Percentiles rank a stretch among this genome's conserved stretches.
Evolutionary conservation across 1,140 invertebrate genomes (phyloP).

Genomic region (Heliconius himera): DNA sequence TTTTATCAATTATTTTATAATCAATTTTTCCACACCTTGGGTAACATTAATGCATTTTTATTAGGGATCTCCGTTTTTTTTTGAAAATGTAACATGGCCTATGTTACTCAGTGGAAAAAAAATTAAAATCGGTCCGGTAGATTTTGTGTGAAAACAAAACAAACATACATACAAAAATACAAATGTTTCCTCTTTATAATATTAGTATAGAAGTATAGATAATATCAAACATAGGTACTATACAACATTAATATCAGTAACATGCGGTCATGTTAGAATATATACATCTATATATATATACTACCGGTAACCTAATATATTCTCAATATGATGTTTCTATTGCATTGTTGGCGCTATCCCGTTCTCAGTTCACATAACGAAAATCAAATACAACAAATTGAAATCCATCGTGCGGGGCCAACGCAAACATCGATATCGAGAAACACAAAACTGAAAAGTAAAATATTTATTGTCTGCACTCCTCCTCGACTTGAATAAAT

Average conservation of each 20-base stretch:
- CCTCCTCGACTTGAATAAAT: constrained; percentile 51
- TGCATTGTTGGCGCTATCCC: constrained; percentile 31
- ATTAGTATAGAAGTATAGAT: no score
- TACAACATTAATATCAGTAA: background rate
- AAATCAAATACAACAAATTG: constrained; percentile 72
- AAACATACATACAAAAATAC: no score
- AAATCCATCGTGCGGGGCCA: constrained; percentile 53
- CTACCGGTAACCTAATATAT: constrained; percentile 11
- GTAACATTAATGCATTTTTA: no score
- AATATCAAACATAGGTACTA: no score
- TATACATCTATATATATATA: background rate
- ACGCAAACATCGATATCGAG: constrained; percentile 48
- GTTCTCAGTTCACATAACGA: constrained; percentile 51
- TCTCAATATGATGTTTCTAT: constrained; percentile 32
- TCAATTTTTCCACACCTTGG: no score
- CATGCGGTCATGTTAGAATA: background rate
- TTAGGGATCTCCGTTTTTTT: no score
- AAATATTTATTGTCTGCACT: constrained; percentile 68
- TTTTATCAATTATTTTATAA: no score
- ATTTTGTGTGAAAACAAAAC: no score
- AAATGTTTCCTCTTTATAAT: no score
- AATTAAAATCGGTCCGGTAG: no score
- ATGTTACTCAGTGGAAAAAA: no score
- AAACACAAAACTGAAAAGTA: constrained; percentile 60
- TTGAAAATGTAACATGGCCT: no score